Evolutionary conservation across 2,888 invertebrate genomes (phyloP).

Genomic region (Hetaerina titia): DNA sequence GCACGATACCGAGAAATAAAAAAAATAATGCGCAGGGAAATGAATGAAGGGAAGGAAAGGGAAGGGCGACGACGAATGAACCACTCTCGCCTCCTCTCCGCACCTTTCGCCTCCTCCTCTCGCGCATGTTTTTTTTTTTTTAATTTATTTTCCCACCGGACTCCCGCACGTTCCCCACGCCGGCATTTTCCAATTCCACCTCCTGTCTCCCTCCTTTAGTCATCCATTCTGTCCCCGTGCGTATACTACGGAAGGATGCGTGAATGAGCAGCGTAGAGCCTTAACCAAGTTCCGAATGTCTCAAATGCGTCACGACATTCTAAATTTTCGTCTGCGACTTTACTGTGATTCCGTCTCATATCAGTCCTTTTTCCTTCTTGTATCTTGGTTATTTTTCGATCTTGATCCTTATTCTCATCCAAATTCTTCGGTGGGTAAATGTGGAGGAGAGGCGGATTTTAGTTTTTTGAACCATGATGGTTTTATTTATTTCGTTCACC

Average conservation of each 20-base stretch:
- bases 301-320: neutral
- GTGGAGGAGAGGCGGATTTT: neutral
- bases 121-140: neutral
- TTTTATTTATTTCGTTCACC: neutral
- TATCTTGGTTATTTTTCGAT: too few relatives aligned
- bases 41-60: conserved; percentile 11
- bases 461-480: neutral
- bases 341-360: too few relatives aligned
- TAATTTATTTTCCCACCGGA: neutral
- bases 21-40: conserved; percentile 9
- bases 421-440: too few relatives aligned
- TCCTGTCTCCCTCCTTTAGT: neutral
- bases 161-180: neutral
- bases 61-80: neutral
- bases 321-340: too few relatives aligned
- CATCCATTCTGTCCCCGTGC: neutral
- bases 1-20: conserved; percentile 22
- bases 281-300: neutral
- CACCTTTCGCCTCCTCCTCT: neutral
- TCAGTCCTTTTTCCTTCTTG: too few relatives aligned
- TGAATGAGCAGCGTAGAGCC: neutral
- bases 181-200: neutral
- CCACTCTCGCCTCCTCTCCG: neutral
- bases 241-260: neutral
- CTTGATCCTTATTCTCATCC: too few relatives aligned